Percentiles rank a stretch among this genome's conserved stretches.
These are phyloP conservation scores for Chlorocebus sabaeus DNA, from an alignment of 2,113 vertebrate species.

Conservation along the genomic window DNA sequence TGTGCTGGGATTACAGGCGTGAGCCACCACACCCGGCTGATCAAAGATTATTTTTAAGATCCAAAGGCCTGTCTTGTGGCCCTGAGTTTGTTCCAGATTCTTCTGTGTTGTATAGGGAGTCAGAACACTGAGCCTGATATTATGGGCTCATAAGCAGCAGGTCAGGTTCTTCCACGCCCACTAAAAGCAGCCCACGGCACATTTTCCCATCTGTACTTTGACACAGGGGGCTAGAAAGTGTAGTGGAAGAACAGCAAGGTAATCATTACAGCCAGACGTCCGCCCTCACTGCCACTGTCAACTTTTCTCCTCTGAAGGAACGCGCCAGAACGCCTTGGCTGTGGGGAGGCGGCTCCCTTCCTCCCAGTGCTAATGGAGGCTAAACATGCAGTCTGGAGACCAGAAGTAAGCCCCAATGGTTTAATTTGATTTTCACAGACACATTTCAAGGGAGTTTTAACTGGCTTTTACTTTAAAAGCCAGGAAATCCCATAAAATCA, in stretches of 20 bases:
- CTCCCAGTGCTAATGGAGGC: fast-evolving
- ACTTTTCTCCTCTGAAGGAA: background rate
- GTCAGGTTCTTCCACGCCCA: fast-evolving
- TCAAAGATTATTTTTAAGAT: background rate
- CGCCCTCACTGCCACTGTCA: fast-evolving
- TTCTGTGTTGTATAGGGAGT: background rate
- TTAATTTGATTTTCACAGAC: conserved; percentile 7
- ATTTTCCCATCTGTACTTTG: background rate
- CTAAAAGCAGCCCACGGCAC: fast-evolving
- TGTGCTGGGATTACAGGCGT: no score
- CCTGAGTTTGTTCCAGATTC: background rate
- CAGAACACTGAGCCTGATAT: background rate
- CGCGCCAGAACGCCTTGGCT: fast-evolving
- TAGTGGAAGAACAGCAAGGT: fast-evolving
- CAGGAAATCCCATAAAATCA: conserved; percentile 59
- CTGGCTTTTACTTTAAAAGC: conserved; percentile 58
- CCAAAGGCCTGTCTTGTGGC: background rate
- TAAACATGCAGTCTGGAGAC: background rate
- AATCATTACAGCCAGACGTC: fast-evolving
- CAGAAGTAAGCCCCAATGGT: background rate
- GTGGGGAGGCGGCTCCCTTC: fast-evolving
- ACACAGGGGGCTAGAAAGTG: background rate
- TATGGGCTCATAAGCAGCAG: fast-evolving
- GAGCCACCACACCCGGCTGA: no score
- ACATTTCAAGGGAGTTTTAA: conserved; percentile 36